These are phyloP conservation scores for Frieseomelitta varia DNA, from an alignment of 1,140 invertebrate species.

Conservation along the genomic window DNA sequence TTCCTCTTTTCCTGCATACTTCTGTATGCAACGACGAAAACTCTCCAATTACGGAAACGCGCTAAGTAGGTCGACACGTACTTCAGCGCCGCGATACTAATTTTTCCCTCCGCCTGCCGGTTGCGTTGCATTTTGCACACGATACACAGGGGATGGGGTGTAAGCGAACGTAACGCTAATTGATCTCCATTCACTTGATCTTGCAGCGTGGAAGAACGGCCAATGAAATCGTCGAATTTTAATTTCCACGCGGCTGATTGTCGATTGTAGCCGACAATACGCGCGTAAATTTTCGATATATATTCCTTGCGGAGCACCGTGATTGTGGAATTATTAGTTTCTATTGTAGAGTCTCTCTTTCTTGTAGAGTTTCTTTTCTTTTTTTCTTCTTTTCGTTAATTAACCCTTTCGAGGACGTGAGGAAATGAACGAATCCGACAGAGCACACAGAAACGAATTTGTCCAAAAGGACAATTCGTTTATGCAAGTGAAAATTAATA, in stretches of 20 bases:
- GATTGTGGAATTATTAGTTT: background rate
- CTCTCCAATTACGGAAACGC: slow-evolving; percentile 38
- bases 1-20: background rate
- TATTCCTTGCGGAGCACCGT: background rate
- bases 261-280: background rate
- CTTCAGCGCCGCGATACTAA: slow-evolving; percentile 35
- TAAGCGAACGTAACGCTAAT: slow-evolving; percentile 25
- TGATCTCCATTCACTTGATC: background rate
- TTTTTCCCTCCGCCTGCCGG: background rate
- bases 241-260: slow-evolving; percentile 11
- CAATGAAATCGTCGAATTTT: slow-evolving; percentile 1
- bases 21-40: background rate
- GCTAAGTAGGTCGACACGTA: slow-evolving; percentile 45
- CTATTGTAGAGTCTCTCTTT: background rate
- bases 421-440: too few species aligned
- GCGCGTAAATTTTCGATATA: background rate
- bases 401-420: background rate
- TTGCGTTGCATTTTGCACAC: background rate
- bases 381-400: background rate
- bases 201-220: background rate
- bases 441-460: too few species aligned
- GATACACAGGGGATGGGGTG: too few species aligned
- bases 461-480: too few species aligned
- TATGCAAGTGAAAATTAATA: too few species aligned
- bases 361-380: background rate